Evolutionary conservation across 2,888 invertebrate species (phyloP).

Genomic region (Arge pagana): DNA sequence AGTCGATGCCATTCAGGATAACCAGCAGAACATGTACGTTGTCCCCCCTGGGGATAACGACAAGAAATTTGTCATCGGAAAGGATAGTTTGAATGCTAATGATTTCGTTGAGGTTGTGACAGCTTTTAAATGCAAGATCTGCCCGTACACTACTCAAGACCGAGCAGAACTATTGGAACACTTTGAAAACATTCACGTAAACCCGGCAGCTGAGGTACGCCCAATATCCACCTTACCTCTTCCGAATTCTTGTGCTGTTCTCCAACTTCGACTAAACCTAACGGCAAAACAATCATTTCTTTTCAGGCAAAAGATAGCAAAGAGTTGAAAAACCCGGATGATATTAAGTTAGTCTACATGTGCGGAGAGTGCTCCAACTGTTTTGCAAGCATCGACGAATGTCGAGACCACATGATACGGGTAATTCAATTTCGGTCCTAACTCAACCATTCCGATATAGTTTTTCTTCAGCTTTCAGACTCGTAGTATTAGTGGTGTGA

Average conservation of each 20-base stretch:
- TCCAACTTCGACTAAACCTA: too few relatives aligned
- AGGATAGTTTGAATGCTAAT: slow-evolving; percentile 46
- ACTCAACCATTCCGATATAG: slow-evolving; percentile 25
- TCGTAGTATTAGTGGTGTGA: too few relatives aligned
- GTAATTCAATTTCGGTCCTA: slow-evolving; percentile 47
- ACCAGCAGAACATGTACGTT: slow-evolving; percentile 32
- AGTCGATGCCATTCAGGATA: slow-evolving; percentile 25
- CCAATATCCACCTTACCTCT: slow-evolving; percentile 16
- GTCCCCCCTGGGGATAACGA: slow-evolving; percentile 24
- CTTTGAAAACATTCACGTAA: slow-evolving; percentile 49
- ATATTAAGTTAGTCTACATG: slow-evolving; percentile 55
- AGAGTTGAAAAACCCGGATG: slow-evolving; percentile 36
- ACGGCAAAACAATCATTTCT: too few relatives aligned
- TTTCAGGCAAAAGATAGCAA: slow-evolving; percentile 23
- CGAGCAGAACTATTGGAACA: slow-evolving; percentile 54
- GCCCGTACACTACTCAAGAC: slow-evolving; percentile 59
- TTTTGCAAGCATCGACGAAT: slow-evolving; percentile 58
- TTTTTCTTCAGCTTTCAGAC: not conserved
- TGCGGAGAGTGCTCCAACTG: slow-evolving; percentile 61
- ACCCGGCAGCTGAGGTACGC: slow-evolving; percentile 36
- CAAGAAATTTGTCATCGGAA: slow-evolving; percentile 20
- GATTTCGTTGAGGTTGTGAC: slow-evolving; percentile 63
- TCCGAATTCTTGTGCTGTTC: too few relatives aligned
- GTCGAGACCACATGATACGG: slow-evolving; percentile 62
- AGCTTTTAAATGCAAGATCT: slow-evolving; percentile 63